These are phyloP conservation scores for Campaea margaritaria DNA, from an alignment of 2,888 invertebrate species.

Conservation along the genomic window DNA sequence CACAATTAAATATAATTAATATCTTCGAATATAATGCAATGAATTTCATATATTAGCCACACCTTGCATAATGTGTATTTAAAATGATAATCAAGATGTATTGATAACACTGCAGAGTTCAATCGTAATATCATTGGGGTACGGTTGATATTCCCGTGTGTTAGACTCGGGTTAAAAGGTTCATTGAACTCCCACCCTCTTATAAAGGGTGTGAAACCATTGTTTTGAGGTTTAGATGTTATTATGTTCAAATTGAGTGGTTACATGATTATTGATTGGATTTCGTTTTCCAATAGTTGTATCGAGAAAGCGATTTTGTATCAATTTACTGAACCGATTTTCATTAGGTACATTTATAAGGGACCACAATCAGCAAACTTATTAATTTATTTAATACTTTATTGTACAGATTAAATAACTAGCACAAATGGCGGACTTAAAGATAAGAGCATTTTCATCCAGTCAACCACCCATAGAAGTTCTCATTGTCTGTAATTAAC, in stretches of 20 bases:
- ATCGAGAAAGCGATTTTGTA: not conserved
- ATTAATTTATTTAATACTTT: too few species aligned
- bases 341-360: too few species aligned
- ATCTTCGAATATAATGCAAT: constrained; percentile 37
- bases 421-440: too few species aligned
- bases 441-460: too few species aligned
- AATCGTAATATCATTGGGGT: constrained; percentile 11
- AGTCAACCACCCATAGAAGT: too few species aligned
- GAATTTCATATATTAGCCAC: constrained; percentile 57
- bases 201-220: constrained; percentile 59
- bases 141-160: constrained; percentile 35
- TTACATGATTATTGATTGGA: constrained; percentile 18
- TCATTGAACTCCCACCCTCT: constrained; percentile 61
- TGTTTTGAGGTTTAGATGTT: constrained; percentile 60
- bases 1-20: constrained; percentile 26
- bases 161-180: constrained; percentile 35
- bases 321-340: too few species aligned
- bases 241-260: constrained; percentile 52
- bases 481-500: too few species aligned
- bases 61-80: constrained; percentile 49
- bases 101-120: constrained; percentile 19
- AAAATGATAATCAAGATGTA: constrained; percentile 54
- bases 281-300: constrained; percentile 13
- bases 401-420: too few species aligned
- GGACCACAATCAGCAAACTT: too few species aligned